Evolutionary conservation across 2,113 vertebrate genomes (phyloP).

Genomic region (Syrrhaptes paradoxus): DNA sequence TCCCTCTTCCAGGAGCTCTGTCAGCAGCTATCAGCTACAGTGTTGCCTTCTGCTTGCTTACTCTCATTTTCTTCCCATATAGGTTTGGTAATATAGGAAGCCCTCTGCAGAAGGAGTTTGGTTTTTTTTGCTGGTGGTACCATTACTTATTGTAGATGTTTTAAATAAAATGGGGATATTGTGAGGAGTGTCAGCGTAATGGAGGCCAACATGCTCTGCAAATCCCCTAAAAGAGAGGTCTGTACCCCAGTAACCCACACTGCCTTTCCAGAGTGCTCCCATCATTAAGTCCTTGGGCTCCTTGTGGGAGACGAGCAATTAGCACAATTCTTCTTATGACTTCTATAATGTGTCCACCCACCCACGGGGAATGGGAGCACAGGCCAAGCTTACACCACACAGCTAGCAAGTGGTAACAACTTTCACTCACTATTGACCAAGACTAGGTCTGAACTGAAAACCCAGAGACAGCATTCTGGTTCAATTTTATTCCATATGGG

Average conservation of each 20-base stretch:
- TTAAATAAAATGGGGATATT: not conserved
- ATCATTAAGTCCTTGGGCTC: not conserved
- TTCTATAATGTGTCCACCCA: not conserved
- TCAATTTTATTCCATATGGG: not conserved
- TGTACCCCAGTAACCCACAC: not conserved
- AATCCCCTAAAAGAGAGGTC: not conserved
- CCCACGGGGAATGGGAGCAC: rapidly evolving
- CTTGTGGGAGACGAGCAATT: not conserved
- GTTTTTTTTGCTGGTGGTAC: not conserved
- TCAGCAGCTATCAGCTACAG: not conserved
- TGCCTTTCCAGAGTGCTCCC: not conserved
- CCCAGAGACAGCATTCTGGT: not conserved
- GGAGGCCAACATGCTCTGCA: not conserved
- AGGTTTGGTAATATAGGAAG: not conserved
- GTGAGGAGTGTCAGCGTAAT: not conserved
- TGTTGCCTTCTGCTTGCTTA: not conserved
- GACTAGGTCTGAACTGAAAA: not conserved
- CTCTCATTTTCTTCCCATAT: not conserved
- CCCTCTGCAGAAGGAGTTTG: not conserved
- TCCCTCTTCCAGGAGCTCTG: not conserved
- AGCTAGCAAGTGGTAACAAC: not conserved
- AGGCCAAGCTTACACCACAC: not conserved
- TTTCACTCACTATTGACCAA: not conserved
- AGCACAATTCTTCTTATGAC: not conserved
- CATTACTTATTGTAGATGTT: not conserved